Evolutionary conservation across 2,797 vertebrate genomes (phyloP), one percentile per base, ranked within the genome.

Genomic region (Anguilla obscura): DNA sequence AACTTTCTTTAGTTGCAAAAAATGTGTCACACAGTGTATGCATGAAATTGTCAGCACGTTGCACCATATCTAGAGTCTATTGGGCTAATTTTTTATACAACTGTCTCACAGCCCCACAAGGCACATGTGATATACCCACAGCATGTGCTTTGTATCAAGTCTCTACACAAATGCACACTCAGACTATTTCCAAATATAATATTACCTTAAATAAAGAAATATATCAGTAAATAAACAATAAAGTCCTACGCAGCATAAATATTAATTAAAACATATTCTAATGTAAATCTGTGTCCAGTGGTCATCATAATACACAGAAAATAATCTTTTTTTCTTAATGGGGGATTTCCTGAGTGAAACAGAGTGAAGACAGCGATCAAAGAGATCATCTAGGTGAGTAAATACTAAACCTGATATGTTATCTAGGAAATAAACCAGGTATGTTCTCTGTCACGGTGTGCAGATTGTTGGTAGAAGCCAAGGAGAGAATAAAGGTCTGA

Each of bases 401-500:
- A 30, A 84, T 84, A 54, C 45, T 54, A 12, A 27, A 30, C 21
- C 21, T 56, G n/a, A 54, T 16, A 27, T 21, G 52, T 50, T 45
- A 50, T 69, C 45, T 48, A 21, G 48, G 66, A 76, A 84, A 50
- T 83, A 60, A 18, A 48, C 52, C 30, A 71, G n/a, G 48, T 54
- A 30, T 71, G 58, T 54, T 84, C 58, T 83, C 52, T 63, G 74
- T 24, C 40, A 33, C 24, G 36, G 36, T 69, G 27, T 52, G 48
- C 18, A 30, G 45, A 33, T 56, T 24, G 27, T 56, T 24, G 27
- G 33, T 30, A 14, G 8, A 85, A 21, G 36, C 63, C 27, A 16
- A 60, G 8, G 9, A n/a, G 48, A 74, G 66, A 54, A 85, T 83
- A 56, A 85, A 85, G 84, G 66, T 85, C 84, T 27, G 33, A 30